Conservation (phyloP, 2,113 vertebrate species). For the Misgurnus anguillicaudatus region DNA sequence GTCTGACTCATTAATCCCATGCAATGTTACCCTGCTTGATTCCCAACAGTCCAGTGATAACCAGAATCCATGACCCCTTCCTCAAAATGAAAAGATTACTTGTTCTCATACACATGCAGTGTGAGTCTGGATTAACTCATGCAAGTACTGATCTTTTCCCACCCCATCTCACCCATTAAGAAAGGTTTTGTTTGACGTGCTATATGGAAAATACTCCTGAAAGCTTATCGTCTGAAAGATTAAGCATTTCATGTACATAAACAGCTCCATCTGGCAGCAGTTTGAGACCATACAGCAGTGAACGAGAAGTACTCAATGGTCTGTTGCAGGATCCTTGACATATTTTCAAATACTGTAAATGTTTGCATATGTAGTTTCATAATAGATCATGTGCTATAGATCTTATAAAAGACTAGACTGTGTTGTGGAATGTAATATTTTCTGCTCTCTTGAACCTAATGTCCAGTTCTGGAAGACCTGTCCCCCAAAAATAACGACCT, state of each 20-base stretch:
- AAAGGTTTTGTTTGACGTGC: conserved; percentile 18
- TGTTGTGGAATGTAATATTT: conserved; percentile 4
- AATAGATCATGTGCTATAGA: background rate
- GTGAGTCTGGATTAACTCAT: conserved; percentile 7
- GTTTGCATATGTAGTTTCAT: background rate
- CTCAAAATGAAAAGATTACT: conserved; percentile 14
- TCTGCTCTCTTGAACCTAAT: background rate
- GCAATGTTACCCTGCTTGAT: conserved; percentile 19
- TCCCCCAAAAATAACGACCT: too few relatives aligned
- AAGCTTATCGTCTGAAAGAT: background rate
- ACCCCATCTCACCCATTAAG: conserved; percentile 6
- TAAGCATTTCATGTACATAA: background rate
- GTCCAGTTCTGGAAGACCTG: background rate
- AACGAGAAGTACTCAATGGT: background rate
- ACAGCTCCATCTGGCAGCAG: conserved; percentile 11
- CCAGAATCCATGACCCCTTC: background rate
- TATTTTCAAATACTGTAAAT: background rate
- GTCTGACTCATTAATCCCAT: conserved; percentile 11
- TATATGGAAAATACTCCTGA: background rate
- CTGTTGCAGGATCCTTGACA: background rate
- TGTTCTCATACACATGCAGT: conserved; percentile 32
- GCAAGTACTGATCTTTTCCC: conserved; percentile 26
- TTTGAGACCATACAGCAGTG: background rate
- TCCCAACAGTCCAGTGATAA: background rate
- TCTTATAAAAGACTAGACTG: background rate